Percentiles rank a stretch among this genome's conserved stretches.
These are phyloP conservation scores for Microchirus variegatus DNA, from an alignment of 2,797 vertebrate species.

Conservation along the genomic window DNA sequence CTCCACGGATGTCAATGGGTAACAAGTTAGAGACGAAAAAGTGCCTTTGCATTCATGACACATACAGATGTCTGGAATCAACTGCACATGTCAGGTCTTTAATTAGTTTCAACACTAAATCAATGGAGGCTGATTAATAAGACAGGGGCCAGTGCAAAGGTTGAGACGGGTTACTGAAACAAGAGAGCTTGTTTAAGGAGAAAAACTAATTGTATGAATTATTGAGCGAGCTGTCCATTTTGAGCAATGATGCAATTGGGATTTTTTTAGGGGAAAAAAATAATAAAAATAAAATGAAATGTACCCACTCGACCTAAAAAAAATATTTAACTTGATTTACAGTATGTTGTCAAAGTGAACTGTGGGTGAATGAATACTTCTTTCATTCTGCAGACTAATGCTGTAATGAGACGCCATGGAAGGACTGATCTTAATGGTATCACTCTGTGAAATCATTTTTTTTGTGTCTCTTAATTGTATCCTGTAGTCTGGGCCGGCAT, in stretches of 20 bases:
- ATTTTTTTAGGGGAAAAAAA: constrained; percentile 43
- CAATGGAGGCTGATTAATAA: constrained; percentile 82
- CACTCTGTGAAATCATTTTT: constrained; percentile 30
- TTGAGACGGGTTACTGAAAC: constrained; percentile 76
- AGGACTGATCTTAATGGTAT: constrained; percentile 15
- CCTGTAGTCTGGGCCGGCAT: neutral
- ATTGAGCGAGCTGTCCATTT: constrained; percentile 75
- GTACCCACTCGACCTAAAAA: constrained; percentile 47
- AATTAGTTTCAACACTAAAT: constrained; percentile 81
- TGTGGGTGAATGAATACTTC: constrained; percentile 30
- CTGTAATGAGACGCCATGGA: constrained; percentile 31
- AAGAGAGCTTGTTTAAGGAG: constrained; percentile 80
- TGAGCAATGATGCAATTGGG: constrained; percentile 70
- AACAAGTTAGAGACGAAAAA: constrained; percentile 44
- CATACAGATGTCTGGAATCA: constrained; percentile 80
- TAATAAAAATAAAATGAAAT: constrained; percentile 45
- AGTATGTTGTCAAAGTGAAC: constrained; percentile 33
- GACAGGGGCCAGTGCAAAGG: constrained; percentile 75
- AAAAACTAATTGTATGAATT: constrained; percentile 84
- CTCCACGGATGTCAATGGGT: constrained; percentile 42
- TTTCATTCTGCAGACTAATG: too few species aligned
- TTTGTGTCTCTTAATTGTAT: neutral
- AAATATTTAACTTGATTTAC: constrained; percentile 40
- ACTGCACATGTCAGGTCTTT: constrained; percentile 79
- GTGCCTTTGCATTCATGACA: constrained; percentile 69